Base-by-base conservation (phyloP, 1,140 invertebrate genomes). In the Rhizoglyphus robini region DNA sequence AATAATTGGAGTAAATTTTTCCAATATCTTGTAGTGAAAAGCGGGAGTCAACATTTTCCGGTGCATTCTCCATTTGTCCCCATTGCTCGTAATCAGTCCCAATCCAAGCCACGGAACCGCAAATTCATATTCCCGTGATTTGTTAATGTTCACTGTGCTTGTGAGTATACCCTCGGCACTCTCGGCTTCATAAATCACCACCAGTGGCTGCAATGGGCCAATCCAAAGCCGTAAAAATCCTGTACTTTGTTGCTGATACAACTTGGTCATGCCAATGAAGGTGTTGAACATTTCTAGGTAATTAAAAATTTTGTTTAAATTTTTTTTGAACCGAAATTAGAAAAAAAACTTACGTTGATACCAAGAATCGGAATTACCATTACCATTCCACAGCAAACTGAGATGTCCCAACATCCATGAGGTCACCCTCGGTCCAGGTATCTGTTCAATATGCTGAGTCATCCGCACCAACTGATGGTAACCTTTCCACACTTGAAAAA, bases 21-120 rank as follows among this genome's bases (percentile, higher is more conserved):
- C 85, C 46, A 95, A 77, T 51, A 95, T 90, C 64, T 84, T 82
- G 71, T 90, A 90, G 75, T 93, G 90, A 74, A 94, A 94, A 0
- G 88, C 84, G 23, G 90, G 90, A 1, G 89, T 94, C 13, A 95
- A 85, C 72, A 95, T 81, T 77, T 92, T 90, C 62, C 90, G 78
- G 18, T 88, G 78, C 0, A 74, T 71, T 49, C 83, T 82, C 89
- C 90, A 95, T 76, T 88, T 88, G 15, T 76, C 74, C 46, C 87
- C 88, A 63, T 78, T 78, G 70, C 81, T 81, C 13, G 88, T 89
- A 1, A 93, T 79, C 2, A 93, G 76, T 59, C 90, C 90, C 70
- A 89, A 82, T 18, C 89, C 88, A 48, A 94, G 81, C 90, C 87
- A 89, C 11, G 82, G 81, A 67, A 83, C 79, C 18, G 90, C 74